Conservation (phyloP, 2,113 vertebrate genomes). For the Pterocles gutturalis region DNA sequence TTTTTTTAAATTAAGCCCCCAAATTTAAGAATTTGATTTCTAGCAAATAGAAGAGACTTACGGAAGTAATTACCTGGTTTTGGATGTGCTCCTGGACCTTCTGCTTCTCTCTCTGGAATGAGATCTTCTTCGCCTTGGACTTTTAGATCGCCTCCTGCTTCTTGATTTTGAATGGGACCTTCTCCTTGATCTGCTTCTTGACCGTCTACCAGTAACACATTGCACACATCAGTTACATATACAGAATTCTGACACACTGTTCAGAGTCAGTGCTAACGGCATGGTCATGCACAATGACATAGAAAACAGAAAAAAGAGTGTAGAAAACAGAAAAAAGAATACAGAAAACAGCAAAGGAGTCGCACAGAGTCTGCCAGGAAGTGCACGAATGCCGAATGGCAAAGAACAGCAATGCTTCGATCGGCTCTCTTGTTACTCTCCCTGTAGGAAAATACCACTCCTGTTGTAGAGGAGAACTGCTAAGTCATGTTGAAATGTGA, state of each 20-base stretch:
- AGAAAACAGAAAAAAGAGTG: no score
- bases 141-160: constrained; percentile 92
- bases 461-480: not conserved
- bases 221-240: fast-evolving
- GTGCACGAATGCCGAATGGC: not conserved
- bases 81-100: constrained; percentile 86
- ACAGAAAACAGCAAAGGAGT: not conserved
- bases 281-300: fast-evolving
- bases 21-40: not conserved
- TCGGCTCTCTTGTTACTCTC: not conserved
- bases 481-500: fast-evolving
- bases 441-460: not conserved
- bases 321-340: not conserved
- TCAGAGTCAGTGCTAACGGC: not conserved
- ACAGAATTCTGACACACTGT: fast-evolving
- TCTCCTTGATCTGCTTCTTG: constrained; percentile 91
- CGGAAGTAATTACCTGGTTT: constrained; percentile 81
- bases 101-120: constrained; percentile 90
- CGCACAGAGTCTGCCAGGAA: fast-evolving
- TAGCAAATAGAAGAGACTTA: fast-evolving
- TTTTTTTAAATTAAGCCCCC: not conserved
- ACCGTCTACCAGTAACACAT: constrained; percentile 79
- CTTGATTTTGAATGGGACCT: constrained; percentile 92
- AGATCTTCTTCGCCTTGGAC: constrained; percentile 88
- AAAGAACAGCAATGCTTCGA: not conserved